These are phyloP conservation scores for Ovis aries DNA, from an alignment of 2,113 vertebrate genomes.

Conservation along the genomic window DNA sequence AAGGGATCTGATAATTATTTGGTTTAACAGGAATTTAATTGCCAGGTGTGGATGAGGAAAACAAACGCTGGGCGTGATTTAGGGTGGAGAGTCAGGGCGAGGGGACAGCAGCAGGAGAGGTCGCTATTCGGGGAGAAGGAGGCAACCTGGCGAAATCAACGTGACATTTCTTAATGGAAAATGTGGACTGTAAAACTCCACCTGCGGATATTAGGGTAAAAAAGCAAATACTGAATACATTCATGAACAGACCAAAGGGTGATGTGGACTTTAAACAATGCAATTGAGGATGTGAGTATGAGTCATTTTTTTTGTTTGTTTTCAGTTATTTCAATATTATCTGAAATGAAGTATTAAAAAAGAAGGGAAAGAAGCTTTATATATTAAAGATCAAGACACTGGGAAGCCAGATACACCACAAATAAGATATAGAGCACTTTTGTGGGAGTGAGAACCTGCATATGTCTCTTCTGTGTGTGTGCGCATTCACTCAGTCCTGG, in stretches of 20 bases:
- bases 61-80: neutral
- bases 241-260: neutral
- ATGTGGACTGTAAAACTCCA: neutral
- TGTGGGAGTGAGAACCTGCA: fast-evolving
- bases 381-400: neutral
- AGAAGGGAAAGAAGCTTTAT: neutral
- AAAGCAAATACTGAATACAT: neutral
- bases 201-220: neutral
- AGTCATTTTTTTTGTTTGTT: neutral
- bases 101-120: neutral
- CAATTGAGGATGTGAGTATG: neutral
- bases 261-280: neutral
- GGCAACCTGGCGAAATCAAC: neutral
- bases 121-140: neutral
- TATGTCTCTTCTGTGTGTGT: fast-evolving
- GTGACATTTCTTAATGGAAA: neutral
- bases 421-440: neutral
- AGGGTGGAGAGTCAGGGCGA: neutral
- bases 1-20: neutral
- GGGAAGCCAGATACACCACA: neutral
- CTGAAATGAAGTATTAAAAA: neutral
- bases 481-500: neutral
- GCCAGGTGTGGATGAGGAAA: neutral
- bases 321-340: neutral
- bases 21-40: neutral